Conservation (phyloP, 23 tunicate genomes). For the Botrylloides violaceus region DNA sequence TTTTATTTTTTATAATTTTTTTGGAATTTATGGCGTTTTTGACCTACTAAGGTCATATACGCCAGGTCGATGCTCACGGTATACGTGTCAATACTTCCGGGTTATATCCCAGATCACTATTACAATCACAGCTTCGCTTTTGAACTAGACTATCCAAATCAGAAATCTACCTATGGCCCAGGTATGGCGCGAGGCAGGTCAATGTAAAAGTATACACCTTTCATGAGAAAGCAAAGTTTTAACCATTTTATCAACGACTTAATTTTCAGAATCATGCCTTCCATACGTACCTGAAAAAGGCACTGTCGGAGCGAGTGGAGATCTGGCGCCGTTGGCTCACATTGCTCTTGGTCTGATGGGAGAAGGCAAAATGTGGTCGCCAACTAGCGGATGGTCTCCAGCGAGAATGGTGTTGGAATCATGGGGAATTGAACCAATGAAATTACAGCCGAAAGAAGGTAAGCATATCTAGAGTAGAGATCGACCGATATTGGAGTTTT, state of each 20-base stretch:
- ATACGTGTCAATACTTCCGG: too few species aligned
- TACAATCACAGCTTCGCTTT: too few species aligned
- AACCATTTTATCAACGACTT: background rate
- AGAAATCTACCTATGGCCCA: too few species aligned
- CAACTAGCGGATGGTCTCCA: slow-evolving; percentile 75
- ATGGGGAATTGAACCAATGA: slow-evolving; percentile 36
- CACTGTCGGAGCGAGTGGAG: slow-evolving; percentile 92
- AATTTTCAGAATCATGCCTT: slow-evolving; percentile 61
- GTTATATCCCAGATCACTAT: too few species aligned
- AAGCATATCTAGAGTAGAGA: too few species aligned
- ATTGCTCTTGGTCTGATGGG: slow-evolving; percentile 89
- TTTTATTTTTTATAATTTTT: too few species aligned
- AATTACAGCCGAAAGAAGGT: slow-evolving; percentile 81
- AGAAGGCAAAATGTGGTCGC: slow-evolving; percentile 96
- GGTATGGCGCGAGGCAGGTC: too few species aligned
- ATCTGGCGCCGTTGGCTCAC: slow-evolving; percentile 88
- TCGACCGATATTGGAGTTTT: too few species aligned
- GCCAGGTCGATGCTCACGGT: too few species aligned
- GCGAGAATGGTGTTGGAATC: slow-evolving; percentile 61
- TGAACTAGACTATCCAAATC: too few species aligned
- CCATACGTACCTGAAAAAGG: slow-evolving; percentile 96
- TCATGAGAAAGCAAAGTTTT: background rate
- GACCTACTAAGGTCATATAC: too few species aligned
- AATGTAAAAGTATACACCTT: background rate
- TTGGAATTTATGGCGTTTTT: too few species aligned